These are phyloP conservation scores for Zaprionus obscuricornis DNA, from an alignment of 2,888 invertebrate species.

Conservation along the genomic window DNA sequence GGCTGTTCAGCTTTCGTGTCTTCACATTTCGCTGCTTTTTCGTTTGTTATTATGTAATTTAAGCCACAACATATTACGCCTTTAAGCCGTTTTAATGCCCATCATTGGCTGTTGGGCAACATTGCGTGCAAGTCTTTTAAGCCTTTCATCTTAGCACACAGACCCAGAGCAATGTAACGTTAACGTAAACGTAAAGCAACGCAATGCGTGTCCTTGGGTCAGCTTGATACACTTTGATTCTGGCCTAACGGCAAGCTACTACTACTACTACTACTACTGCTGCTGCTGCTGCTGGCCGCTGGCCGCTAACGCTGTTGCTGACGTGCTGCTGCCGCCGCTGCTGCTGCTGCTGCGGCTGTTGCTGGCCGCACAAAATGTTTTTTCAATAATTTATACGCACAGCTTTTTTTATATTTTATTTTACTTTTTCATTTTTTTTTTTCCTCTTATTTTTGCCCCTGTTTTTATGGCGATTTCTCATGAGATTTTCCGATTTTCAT, in stretches of 20 bases:
- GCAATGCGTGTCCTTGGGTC: constrained; percentile 31
- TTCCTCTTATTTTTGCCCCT: background rate
- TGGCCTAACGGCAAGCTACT: no score
- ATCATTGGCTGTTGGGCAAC: constrained; percentile 56
- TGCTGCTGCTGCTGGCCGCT: no score
- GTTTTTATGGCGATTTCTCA: constrained; percentile 41
- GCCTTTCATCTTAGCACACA: constrained; percentile 51
- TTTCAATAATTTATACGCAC: constrained; percentile 51
- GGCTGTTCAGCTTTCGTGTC: constrained; percentile 3
- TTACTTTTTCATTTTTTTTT: constrained; percentile 2
- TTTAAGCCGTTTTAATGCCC: constrained; percentile 72
- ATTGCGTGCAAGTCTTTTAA: constrained; percentile 55
- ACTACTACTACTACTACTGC: no score
- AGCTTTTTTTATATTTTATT: constrained; percentile 9
- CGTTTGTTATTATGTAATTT: constrained; percentile 67
- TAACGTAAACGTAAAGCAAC: no score
- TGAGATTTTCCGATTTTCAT: constrained; percentile 40
- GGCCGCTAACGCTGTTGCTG: background rate
- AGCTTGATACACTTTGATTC: no score
- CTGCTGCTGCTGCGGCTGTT: background rate
- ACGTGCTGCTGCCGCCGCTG: background rate
- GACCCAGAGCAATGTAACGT: background rate
- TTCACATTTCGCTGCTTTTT: constrained; percentile 10
- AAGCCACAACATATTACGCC: constrained; percentile 72
- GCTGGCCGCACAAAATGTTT: constrained; percentile 17